Base-by-base conservation (phyloP, 2,888 invertebrate species). In the Scelioninae gen. 2 region DNA sequence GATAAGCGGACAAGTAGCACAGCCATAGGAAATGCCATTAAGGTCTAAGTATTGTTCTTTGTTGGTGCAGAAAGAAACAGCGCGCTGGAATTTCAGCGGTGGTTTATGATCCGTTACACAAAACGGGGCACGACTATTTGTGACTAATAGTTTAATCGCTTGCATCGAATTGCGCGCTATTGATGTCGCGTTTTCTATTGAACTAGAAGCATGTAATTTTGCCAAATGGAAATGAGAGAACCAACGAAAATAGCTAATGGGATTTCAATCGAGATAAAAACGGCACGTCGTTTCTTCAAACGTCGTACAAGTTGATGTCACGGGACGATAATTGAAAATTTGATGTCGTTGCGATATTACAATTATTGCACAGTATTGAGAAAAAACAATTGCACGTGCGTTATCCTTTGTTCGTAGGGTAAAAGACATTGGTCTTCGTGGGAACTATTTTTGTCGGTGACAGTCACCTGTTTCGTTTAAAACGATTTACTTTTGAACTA, bases 251-350 rank as follows among this genome's bases (percentile, higher is more conserved):
- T 25, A 4, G 25, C 25, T 25, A 25, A 25, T 25, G 25, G 25
- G 4, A 31, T 25, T 25, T 25, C 3, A 25, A 25, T 4, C 3
- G 25, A 4, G 6, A 25, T 25, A 4, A 6, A 25, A 25, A 25
- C 25, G 25, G 25, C 25, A 78, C 80, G 60, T 80, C 78, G 50
- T 78, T 75, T n/a, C n/a, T n/a, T n/a, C n/a, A n/a, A n/a, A n/a
- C n/a, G n/a, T n/a, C n/a, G n/a, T n/a, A n/a, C n/a, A n/a, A n/a
- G n/a, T n/a, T n/a, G n/a, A n/a, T n/a, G n/a, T n/a, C n/a, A n/a
- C n/a, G n/a, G n/a, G n/a, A n/a, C n/a, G n/a, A n/a, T n/a, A n/a
- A n/a, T n/a, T n/a, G n/a, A n/a, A n/a, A n/a, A n/a, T n/a, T n/a
- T n/a, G n/a, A n/a, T n/a, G n/a, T n/a, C n/a, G n/a, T n/a, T n/a